Evolutionary conservation across 2,888 invertebrate species (phyloP), one percentile per base, ranked within the genome.

Genomic region (Perizoma affinitatum): DNA sequence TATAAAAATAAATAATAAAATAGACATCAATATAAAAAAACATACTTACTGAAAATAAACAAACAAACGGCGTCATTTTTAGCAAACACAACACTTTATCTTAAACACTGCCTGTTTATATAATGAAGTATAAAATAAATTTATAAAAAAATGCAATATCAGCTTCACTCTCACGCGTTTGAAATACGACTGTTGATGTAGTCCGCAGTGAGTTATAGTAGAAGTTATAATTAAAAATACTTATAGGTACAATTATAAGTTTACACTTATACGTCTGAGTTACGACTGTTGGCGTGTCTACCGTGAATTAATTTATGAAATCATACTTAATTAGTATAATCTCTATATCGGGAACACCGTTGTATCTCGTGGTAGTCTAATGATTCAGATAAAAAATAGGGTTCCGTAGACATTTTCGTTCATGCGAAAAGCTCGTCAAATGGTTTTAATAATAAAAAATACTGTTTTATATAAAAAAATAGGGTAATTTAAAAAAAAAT

Each of bases 371-470:
- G 83, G 57, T 56, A 60, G 65, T 69, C 67, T 65, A 65, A 74
- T 84, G 86, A 83, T 78, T 72, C 63, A 66, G 78, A 83, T 82
- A 76, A 61, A 59, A 54, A 66, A 66, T 58, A 68, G 71, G 71
- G 66, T 70, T 59, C 55, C 58, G 36, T 47, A 33, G 38, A 9
- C 40, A 38, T 11, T 48, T 11, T 10, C 45, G 33, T 22, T 47
- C 9, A 38, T 5, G 8, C 42, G 38, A 38, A 4, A 38, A 22
- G 22, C 22, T 22, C 22, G 22, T 22, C 1, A 22, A 22, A 22
- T 2, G 22, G 22, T 2, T 22, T 22, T 3, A 22, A 22, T 2
- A 22, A 22, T 22, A 22, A 22, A 22, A 22, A 22, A n/a, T n/a
- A n/a, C n/a, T n/a, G n/a, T n/a, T n/a, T n/a, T n/a, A n/a, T n/a